Evolutionary conservation across 2,888 invertebrate genomes (phyloP), one percentile per base, ranked within the genome.

Genomic region (Dryomyza anilis): DNA sequence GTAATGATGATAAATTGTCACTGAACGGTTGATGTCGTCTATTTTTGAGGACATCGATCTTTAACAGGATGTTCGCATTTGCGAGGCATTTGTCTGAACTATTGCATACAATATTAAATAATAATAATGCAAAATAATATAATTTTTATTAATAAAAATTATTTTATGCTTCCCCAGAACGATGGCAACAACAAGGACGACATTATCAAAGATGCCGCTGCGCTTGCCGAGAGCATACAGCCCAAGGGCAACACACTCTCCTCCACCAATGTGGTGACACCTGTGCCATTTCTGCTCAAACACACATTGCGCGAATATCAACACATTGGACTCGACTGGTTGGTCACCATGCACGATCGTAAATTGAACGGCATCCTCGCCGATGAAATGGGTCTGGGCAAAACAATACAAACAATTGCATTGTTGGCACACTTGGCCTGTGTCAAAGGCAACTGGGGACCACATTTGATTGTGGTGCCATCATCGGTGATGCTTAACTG

Each of bases 401-500:
- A 97, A 86, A 97, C 97, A 21, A 96, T 98, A 78, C 98, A 97
- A 86, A 98, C 96, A 0, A 97, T 98, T 76, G 94, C 97, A 8
- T 86, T 98, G 71, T 85, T 98, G 69, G 95, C 96, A 25, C 96
- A 98, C 85, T 85, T 98, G 72, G 98, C 98, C 23, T 94, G 95
- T 76, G 95, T 95, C 77, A 72, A 78, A 83, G 88, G 87, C 72
- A 91, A 95, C 80, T 99, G 99, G 99, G 99, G 99, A 33, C 99
- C 99, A 62, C 99, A 99, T 87, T 87, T 99, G 25, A 96, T 99
- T 72, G 94, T 99, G 69, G 99, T 99, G 72, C 99, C 99, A 66
- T 99, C 99, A 16, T 98, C 98, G 71, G 98, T 99, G 58, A 97
- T 99, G 93, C 87, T 99, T 68, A 99, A 99, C 85, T 99, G 99